phyloP scores from a whole-genome alignment of 2,888 invertebrate species.

The Eudasyphora cyanicolor region DNA sequence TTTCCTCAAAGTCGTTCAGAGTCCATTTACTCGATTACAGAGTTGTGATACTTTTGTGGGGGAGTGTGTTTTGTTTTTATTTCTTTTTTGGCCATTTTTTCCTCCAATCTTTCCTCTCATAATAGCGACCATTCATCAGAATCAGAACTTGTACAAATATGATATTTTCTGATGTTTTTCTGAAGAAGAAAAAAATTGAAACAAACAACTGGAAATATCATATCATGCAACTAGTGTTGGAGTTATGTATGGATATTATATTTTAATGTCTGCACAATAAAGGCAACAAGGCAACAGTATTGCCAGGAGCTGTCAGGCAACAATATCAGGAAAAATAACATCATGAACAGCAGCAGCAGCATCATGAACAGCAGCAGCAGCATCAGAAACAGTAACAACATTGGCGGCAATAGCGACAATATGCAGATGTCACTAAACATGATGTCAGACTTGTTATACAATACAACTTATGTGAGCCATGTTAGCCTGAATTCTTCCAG shows the following conservation, averaged over 20 bases:
- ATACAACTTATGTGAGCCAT: slow-evolving; percentile 31
- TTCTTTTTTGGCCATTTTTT: too few species aligned
- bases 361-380: slow-evolving; percentile 37
- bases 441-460: slow-evolving; percentile 51
- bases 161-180: slow-evolving; percentile 4
- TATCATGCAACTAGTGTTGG: slow-evolving; percentile 56
- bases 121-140: background rate
- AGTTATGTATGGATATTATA: slow-evolving; percentile 39
- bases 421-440: slow-evolving; percentile 63
- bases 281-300: slow-evolving; percentile 28
- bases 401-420: slow-evolving; percentile 19
- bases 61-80: too few species aligned
- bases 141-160: background rate
- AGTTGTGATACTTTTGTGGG: background rate
- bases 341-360: slow-evolving; percentile 23
- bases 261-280: slow-evolving; percentile 44
- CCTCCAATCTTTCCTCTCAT: too few species aligned
- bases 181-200: too few species aligned
- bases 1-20: background rate
- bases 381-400: background rate
- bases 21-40: background rate
- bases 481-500: background rate
- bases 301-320: slow-evolving; percentile 1
- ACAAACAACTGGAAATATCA: background rate
- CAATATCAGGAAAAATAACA: slow-evolving; percentile 1